Conservation (phyloP, 2,113 vertebrate species). For the Micronycteris hirsuta region DNA sequence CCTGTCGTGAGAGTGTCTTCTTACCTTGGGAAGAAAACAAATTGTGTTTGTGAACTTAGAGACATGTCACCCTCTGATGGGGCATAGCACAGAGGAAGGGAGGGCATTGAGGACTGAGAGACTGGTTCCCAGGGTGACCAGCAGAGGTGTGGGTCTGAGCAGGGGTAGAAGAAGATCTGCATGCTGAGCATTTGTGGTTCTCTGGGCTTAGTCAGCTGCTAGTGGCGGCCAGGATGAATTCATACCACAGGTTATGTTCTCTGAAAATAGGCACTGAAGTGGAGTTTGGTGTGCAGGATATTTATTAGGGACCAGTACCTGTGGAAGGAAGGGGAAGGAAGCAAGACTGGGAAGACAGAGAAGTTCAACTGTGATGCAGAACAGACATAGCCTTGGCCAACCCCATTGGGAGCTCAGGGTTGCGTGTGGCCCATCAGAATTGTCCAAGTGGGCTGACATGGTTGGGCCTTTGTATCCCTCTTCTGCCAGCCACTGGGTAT, state of each 20-base stretch:
- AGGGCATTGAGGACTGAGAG: background rate
- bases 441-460: background rate
- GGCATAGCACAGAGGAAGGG: background rate
- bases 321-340: background rate
- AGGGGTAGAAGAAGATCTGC: background rate
- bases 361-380: background rate
- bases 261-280: background rate
- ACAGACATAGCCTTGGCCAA: background rate
- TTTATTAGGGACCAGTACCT: background rate
- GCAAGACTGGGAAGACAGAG: background rate
- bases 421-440: background rate
- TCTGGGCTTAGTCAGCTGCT: background rate
- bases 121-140: background rate
- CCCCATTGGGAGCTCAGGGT: background rate
- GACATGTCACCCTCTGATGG: background rate
- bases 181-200: background rate
- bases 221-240: background rate
- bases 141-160: background rate
- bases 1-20: background rate
- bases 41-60: background rate
- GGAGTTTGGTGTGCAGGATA: background rate
- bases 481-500: background rate
- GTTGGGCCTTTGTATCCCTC: accelerated
- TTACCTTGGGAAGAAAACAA: background rate
- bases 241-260: background rate